A percentile compares a stretch with the other conserved stretches of the same genome.
These are phyloP conservation scores for Rhizoglyphus robini DNA, from an alignment of 1,140 invertebrate species.

Conservation along the genomic window DNA sequence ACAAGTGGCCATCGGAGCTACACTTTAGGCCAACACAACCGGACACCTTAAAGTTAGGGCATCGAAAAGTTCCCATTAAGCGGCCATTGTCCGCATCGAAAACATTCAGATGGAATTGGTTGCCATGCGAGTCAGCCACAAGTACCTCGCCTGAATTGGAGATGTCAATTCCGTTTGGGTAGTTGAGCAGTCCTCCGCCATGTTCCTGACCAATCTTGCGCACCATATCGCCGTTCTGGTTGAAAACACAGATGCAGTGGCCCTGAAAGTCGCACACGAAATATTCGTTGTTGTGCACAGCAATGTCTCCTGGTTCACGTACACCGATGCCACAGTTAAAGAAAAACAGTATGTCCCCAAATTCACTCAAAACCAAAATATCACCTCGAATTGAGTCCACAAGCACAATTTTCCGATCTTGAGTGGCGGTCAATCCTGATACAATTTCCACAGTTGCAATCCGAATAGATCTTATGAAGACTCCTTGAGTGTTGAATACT, in stretches of 20 bases:
- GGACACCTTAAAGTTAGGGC: slow-evolving; percentile 88
- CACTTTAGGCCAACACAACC: slow-evolving; percentile 91
- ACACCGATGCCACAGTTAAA: slow-evolving; percentile 92
- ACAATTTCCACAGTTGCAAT: slow-evolving; percentile 86
- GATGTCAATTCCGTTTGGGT: slow-evolving; percentile 92
- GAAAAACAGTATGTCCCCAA: slow-evolving; percentile 75
- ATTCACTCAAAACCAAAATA: slow-evolving; percentile 76
- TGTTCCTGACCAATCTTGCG: slow-evolving; percentile 76
- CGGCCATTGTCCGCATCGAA: slow-evolving; percentile 64
- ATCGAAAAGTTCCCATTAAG: slow-evolving; percentile 81
- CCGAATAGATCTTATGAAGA: slow-evolving; percentile 71
- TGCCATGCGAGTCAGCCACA: slow-evolving; percentile 93
- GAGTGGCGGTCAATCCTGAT: slow-evolving; percentile 76
- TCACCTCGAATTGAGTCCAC: slow-evolving; percentile 93
- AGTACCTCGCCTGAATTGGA: slow-evolving; percentile 85
- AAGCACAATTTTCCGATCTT: slow-evolving; percentile 75
- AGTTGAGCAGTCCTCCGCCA: slow-evolving; percentile 84
- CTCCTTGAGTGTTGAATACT: slow-evolving; percentile 52
- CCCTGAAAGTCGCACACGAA: slow-evolving; percentile 96
- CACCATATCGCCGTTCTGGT: slow-evolving; percentile 72
- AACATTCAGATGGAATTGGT: slow-evolving; percentile 85
- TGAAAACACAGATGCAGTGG: slow-evolving; percentile 87
- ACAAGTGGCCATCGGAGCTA: slow-evolving; percentile 83
- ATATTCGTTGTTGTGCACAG: slow-evolving; percentile 74
- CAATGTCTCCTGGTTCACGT: slow-evolving; percentile 89